Conservation (phyloP, 2,113 vertebrate genomes). For the Pachycephala philippinensis region DNA sequence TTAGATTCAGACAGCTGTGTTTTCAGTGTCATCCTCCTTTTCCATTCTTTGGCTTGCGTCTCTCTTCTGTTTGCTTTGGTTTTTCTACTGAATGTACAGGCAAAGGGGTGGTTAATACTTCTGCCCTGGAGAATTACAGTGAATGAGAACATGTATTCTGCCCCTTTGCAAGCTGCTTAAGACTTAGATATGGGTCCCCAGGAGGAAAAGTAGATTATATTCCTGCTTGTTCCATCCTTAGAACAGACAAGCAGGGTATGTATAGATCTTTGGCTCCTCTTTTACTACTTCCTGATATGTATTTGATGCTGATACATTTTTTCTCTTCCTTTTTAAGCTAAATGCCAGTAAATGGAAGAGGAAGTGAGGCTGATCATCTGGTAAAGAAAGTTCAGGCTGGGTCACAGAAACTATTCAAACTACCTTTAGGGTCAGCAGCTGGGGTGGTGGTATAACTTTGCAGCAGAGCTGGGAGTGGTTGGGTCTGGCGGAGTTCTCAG, state of each 20-base stretch:
- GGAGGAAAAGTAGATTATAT: not conserved
- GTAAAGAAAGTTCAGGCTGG: not conserved
- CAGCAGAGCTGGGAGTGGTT: not conserved
- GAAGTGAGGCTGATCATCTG: not conserved
- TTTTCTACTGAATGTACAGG: not conserved
- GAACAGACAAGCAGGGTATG: not conserved
- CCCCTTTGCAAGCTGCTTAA: not conserved
- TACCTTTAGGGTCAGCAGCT: not conserved
- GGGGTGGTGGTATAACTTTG: not conserved
- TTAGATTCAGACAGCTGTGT: not conserved
- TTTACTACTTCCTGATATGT: not conserved
- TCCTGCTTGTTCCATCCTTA: not conserved
- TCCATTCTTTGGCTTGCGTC: not conserved
- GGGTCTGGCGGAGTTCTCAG: not conserved
- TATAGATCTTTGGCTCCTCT: not conserved
- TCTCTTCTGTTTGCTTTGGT: not conserved
- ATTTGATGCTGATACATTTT: not conserved
- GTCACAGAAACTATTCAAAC: not conserved
- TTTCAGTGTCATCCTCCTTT: not conserved
- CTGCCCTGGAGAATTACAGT: not conserved
- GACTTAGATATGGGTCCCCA: not conserved
- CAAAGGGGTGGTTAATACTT: not conserved
- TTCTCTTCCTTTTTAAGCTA: not conserved
- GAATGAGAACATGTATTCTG: not conserved
- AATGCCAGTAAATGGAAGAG: not conserved